Evolutionary conservation across 1,140 invertebrate genomes (phyloP).

Genomic region (Homalodisca vitripennis): DNA sequence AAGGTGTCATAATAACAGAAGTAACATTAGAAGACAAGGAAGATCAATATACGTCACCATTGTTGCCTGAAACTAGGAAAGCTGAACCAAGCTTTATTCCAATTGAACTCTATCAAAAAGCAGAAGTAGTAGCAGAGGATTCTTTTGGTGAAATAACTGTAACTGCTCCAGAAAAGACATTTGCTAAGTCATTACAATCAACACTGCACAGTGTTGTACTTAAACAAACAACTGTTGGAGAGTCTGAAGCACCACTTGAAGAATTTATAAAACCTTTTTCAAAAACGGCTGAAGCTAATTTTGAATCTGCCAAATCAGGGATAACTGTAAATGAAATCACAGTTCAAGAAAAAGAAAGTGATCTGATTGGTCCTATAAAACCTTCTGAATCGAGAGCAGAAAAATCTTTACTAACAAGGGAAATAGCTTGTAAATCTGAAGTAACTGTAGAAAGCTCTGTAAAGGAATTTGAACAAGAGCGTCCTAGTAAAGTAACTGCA

Average conservation of each 20-base stretch:
- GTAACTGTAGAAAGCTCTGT: conserved; percentile 31
- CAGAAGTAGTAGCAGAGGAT: conserved; percentile 43
- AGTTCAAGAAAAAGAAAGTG: conserved; percentile 40
- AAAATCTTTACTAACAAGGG: conserved; percentile 44
- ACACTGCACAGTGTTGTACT: conserved; percentile 37
- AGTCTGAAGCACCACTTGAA: conserved; percentile 37
- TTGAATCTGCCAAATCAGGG: conserved; percentile 37
- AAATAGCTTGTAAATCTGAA: conserved; percentile 41
- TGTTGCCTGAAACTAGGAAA: conserved; percentile 34
- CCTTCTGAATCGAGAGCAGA: conserved; percentile 39
- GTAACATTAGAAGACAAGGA: conserved; percentile 45
- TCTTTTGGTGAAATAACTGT: conserved; percentile 36
- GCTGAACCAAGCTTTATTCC: conserved; percentile 35
- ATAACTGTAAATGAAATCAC: conserved; percentile 44
- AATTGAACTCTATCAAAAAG: conserved; percentile 34
- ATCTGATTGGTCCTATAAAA: conserved; percentile 38
- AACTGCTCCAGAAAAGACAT: conserved; percentile 19
- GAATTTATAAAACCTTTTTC: conserved; percentile 37
- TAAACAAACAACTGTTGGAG: conserved; percentile 35
- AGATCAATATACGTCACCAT: conserved; percentile 32
- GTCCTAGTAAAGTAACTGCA: conserved; percentile 32
- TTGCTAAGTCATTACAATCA: conserved; percentile 34
- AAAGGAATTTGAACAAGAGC: conserved; percentile 28
- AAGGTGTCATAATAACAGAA: conserved; percentile 45
- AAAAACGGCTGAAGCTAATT: conserved; percentile 40